These are phyloP conservation scores for Alentia gelatinosa DNA, from an alignment of 2,888 invertebrate genomes.

Conservation along the genomic window DNA sequence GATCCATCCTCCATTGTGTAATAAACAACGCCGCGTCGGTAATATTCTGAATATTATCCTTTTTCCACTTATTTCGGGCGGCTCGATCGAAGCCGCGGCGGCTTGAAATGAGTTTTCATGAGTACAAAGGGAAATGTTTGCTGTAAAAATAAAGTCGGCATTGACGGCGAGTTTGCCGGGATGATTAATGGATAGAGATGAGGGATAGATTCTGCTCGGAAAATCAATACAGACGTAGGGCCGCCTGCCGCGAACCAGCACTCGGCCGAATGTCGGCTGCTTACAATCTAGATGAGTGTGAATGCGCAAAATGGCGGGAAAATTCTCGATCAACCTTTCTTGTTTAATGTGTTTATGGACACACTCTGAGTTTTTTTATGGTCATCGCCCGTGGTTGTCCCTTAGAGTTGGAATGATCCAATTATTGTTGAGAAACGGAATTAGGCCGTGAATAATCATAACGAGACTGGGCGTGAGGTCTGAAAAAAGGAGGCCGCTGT, in stretches of 20 bases:
- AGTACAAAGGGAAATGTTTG: conserved; percentile 52
- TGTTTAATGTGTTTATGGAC: background rate
- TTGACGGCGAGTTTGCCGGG: conserved; percentile 33
- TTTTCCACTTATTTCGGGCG: background rate
- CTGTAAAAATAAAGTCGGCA: conserved; percentile 51
- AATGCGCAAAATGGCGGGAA: background rate
- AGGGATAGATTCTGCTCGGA: conserved; percentile 46
- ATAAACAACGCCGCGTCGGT: background rate
- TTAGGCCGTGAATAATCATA: conserved; percentile 16
- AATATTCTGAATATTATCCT: conserved; percentile 38
- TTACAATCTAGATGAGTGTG: background rate
- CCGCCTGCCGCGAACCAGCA: background rate
- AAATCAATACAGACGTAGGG: conserved; percentile 47
- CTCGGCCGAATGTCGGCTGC: background rate
- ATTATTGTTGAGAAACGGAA: conserved; percentile 38
- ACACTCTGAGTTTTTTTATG: background rate
- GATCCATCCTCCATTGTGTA: background rate
- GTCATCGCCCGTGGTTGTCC: background rate
- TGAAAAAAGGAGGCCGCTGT: background rate
- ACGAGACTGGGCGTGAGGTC: background rate
- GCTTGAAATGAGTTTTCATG: conserved; percentile 50
- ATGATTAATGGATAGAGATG: conserved; percentile 50
- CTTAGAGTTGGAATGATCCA: background rate
- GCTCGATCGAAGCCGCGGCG: conserved; percentile 16
- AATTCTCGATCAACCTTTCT: background rate